Conservation (phyloP, 2,797 vertebrate species). For the Craterocephalus amniculus region DNA sequence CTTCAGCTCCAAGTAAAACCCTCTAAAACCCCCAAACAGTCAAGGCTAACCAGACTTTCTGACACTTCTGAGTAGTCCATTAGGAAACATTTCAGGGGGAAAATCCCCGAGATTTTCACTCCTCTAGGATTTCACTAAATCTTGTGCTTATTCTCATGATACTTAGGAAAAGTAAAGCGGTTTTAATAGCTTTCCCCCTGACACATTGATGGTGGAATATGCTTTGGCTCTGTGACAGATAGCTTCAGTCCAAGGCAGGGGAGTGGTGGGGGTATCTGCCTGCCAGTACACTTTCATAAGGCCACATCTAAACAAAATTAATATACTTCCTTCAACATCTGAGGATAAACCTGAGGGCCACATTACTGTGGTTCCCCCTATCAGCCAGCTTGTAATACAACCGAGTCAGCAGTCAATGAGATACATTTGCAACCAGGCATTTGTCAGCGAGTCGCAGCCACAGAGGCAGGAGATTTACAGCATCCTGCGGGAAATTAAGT, state of each 20-base stretch:
- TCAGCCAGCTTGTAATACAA: conserved; percentile 73
- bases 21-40: conserved; percentile 56
- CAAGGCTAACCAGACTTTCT: conserved; percentile 61
- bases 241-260: conserved; percentile 68
- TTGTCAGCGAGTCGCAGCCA: conserved; percentile 69
- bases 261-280: conserved; percentile 39
- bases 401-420: conserved; percentile 78
- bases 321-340: conserved; percentile 71
- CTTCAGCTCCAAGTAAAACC: conserved; percentile 71
- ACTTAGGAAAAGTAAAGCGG: conserved; percentile 81
- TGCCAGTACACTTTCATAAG: conserved; percentile 60
- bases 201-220: conserved; percentile 80
- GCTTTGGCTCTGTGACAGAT: conserved; percentile 69
- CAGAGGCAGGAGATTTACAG: conserved; percentile 77
- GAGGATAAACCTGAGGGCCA: conserved; percentile 78
- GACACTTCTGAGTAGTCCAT: conserved; percentile 73
- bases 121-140: conserved; percentile 80
- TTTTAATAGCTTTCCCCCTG: conserved; percentile 81
- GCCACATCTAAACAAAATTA: conserved; percentile 73
- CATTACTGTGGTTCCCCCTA: conserved; percentile 63
- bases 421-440: conserved; percentile 79
- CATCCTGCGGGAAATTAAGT: conserved; percentile 76
- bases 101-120: conserved; percentile 75
- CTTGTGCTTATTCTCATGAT: conserved; percentile 82
- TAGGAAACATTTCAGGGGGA: conserved; percentile 70